Evolutionary conservation across 2,888 invertebrate genomes (phyloP).

Genomic region (Blastobasis lacticolella): DNA sequence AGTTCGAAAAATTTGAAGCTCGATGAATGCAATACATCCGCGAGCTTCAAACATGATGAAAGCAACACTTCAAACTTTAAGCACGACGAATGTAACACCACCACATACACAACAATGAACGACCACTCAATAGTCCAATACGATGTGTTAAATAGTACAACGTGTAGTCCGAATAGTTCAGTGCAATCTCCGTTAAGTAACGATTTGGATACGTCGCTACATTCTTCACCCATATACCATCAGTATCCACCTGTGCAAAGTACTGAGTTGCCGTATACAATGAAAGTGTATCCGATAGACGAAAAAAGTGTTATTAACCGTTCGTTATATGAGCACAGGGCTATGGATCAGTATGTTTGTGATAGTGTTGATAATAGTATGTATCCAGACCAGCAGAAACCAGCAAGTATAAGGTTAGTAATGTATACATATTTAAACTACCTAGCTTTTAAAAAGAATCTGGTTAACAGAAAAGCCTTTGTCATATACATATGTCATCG

Average conservation of each 20-base stretch:
- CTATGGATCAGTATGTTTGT: conserved; percentile 42
- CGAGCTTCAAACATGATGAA: not conserved
- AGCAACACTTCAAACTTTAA: not conserved
- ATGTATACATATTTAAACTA: not conserved
- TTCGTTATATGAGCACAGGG: conserved; percentile 43
- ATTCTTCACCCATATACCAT: conserved; percentile 38
- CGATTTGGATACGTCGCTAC: conserved; percentile 47
- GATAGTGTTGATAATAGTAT: conserved; percentile 48
- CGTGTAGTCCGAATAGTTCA: conserved; percentile 59
- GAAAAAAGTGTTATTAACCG: conserved; percentile 48
- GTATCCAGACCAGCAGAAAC: conserved; percentile 44
- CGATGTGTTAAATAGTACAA: conserved; percentile 53
- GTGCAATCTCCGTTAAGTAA: conserved; percentile 49
- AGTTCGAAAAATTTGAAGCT: conserved; percentile 60
- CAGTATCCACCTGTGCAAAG: conserved; percentile 30
- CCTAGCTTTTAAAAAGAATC: too few relatives aligned
- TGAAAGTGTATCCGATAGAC: conserved; percentile 56
- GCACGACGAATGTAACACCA: not conserved
- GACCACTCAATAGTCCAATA: conserved; percentile 45
- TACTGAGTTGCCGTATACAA: conserved; percentile 35
- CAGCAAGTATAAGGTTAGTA: conserved; percentile 56
- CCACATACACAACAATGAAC: conserved; percentile 25
- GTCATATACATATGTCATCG: too few relatives aligned
- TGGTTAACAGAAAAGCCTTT: too few relatives aligned
- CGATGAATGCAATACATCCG: not conserved